Base-by-base conservation (phyloP, 53 echinoderm and acorn worm species). In the Paracentrotus lividus region DNA sequence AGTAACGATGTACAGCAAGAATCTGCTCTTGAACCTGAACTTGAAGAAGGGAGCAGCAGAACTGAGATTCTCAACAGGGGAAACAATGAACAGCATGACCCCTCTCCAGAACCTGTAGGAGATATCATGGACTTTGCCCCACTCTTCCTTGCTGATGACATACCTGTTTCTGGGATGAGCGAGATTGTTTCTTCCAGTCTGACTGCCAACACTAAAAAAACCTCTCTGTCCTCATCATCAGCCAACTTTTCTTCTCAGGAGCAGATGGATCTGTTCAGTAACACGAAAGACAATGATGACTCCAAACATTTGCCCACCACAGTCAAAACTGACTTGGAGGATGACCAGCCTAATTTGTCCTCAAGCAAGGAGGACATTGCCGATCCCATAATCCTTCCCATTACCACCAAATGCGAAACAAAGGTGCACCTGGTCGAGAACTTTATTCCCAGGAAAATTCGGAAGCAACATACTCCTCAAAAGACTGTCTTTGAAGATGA, bases 81-180 rank as follows among this genome's bases (percentile, higher is more conserved):
- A 34, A 56, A 3, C 54, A 20, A 54, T 45, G 8, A 18, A 42
- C 84, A 0, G 2, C 42, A 89, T 1, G 44, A 40, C 24, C 1
- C 36, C 21, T 44, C 60, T 44, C 66, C 14, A 15, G 49, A 68
- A 45, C 51, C 75, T 34, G 16, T 91, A 33, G 72, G 20, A 51
- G 75, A 51, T 24, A 72, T 91, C 76, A 91, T 91, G 91, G 91
- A 91, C 53, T 52, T 91, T 91, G 91, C 91, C 3, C 91, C 91
- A 52, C 91, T 91, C 75, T 91, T 91, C 36, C 76, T 67, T 49
- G 55, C 21, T 20, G 91, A 91, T 6, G 72, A 91, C 69, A 47
- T 81, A 2, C 27, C 81, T 26, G 38, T 81, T 26, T 0, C n/a
- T 26, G 47, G 1, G 9, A 49, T 45, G 49, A n/a, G 26, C 45